Evolutionary conservation across 2,888 invertebrate species (phyloP), one percentile per base, ranked within the genome.

Genomic region (Callimorpha dominula): DNA sequence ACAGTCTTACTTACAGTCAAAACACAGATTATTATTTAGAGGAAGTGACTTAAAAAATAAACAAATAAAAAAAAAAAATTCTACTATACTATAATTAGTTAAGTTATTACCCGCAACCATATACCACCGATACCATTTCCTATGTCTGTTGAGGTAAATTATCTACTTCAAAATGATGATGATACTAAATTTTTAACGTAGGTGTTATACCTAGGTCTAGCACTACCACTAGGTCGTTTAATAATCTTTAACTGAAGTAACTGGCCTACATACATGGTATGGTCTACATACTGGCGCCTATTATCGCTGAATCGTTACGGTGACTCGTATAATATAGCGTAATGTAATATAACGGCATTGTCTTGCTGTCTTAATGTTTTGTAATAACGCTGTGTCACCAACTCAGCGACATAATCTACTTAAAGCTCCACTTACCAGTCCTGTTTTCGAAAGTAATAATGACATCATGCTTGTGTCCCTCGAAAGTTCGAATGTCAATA

Each of bases 291-390:
- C 7, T 50, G 4, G 50, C 12, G 15, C 43, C 43, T 46, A 46
- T 9, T 8, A 50, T 5, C 14, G 2, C 14, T 14, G 50, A 50
- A 60, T 4, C 31, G 60, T 31, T 60, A 60, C 31, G 14, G 60
- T 60, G 6, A 31, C 14, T 14, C 14, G 5, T 31, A 73, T 73
- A 71, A 74, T 68, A 74, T 75, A 72, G 71, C 72, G 73, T 75
- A 74, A 73, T 65, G 67, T 81, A 68, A 52, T 68, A 17, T 69
- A 68, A 66, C 65, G 65, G 63, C 73, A 78, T 76, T 80, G 78
- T 78, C 73, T 81, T 68, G 46, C 65, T 50, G 54, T 60, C 46
- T 64, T 71, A 64, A 65, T 68, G 70, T 78, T 76, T 73, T 73
- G 68, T 78, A 76, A 78, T 65, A 64, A 57, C 46, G 54, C 7